A percentile compares a stretch with the other conserved stretches of the same genome.
Evolutionary conservation across 1,140 invertebrate species (phyloP).

Genomic region (Drosophila grimshawi): DNA sequence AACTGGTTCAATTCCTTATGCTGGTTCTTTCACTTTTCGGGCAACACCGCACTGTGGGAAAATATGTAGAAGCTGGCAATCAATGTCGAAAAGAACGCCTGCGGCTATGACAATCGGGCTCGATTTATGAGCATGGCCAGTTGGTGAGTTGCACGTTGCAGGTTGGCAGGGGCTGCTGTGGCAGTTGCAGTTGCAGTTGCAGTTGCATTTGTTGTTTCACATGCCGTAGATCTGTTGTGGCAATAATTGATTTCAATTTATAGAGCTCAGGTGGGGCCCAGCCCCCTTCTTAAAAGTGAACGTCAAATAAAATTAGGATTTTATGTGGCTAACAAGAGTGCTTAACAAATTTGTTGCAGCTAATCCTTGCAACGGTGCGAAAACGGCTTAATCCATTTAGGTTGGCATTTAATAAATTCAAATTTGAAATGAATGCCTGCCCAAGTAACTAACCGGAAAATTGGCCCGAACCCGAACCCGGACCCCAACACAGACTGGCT

Average conservation of each 20-base stretch:
- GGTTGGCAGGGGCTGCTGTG: not conserved
- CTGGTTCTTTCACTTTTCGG: constrained; percentile 75
- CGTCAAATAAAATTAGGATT: constrained; percentile 36
- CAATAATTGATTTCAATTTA: constrained; percentile 83
- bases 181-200: constrained; percentile 21
- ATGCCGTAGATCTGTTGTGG: constrained; percentile 71
- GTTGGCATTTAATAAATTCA: constrained; percentile 36
- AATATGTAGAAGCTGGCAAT: constrained; percentile 82
- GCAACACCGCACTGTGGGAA: constrained; percentile 69
- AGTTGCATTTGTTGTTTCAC: constrained; percentile 52
- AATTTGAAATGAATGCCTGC: constrained; percentile 10
- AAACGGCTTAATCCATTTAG: constrained; percentile 13
- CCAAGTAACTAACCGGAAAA: constrained; percentile 35
- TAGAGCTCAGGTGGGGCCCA: constrained; percentile 45
- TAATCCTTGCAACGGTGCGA: constrained; percentile 36
- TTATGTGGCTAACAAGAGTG: constrained; percentile 34
- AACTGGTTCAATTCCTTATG: constrained; percentile 47
- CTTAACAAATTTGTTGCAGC: constrained; percentile 33
- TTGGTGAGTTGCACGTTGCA: constrained; percentile 11
- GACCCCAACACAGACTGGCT: not conserved
- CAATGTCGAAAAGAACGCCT: constrained; percentile 76
- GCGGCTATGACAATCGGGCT: constrained; percentile 72
- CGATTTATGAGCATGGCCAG: constrained; percentile 71
- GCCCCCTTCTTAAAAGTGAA: constrained; percentile 8
- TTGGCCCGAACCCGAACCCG: constrained; percentile 12